These are phyloP conservation scores for Lasioglossum vierecki DNA, from an alignment of 2,888 invertebrate species.

Conservation along the genomic window DNA sequence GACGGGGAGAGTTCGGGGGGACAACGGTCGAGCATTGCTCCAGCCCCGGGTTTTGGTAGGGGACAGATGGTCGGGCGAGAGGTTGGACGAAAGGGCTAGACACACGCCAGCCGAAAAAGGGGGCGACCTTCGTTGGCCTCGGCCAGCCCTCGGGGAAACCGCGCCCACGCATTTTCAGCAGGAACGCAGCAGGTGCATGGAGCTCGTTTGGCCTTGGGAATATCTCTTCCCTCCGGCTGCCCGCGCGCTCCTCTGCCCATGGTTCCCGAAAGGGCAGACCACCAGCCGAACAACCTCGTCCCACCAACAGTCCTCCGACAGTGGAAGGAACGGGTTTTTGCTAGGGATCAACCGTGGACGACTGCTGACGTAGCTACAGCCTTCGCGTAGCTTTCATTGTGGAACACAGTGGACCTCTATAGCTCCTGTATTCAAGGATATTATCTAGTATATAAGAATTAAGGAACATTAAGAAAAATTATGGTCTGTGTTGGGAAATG, in stretches of 20 bases:
- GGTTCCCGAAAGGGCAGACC: constrained; percentile 53
- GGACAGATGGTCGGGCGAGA: constrained; percentile 70
- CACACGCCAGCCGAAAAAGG: constrained; percentile 80
- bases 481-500: too few relatives aligned
- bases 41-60: constrained; percentile 54
- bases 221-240: constrained; percentile 32
- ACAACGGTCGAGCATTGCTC: constrained; percentile 36
- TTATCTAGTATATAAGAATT: too few relatives aligned
- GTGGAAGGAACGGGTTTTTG: constrained; percentile 3
- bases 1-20: constrained; percentile 58
- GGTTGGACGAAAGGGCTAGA: constrained; percentile 78
- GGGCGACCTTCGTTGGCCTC: constrained; percentile 81
- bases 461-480: neutral
- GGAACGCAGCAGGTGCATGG: constrained; percentile 81
- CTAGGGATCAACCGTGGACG: neutral
- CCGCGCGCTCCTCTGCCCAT: constrained; percentile 27
- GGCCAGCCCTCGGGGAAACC: constrained; percentile 84
- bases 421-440: too few relatives aligned
- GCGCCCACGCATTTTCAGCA: constrained; percentile 84
- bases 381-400: neutral
- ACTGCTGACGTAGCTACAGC: neutral
- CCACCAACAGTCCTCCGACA: neutral
- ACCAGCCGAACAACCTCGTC: constrained; percentile 21
- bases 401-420: neutral
- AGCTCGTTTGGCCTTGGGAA: constrained; percentile 79